A percentile compares a stretch with the other conserved stretches of the same genome.
Evolutionary conservation across 2,113 vertebrate genomes (phyloP).

Genomic region (Nerophis ophidion): DNA sequence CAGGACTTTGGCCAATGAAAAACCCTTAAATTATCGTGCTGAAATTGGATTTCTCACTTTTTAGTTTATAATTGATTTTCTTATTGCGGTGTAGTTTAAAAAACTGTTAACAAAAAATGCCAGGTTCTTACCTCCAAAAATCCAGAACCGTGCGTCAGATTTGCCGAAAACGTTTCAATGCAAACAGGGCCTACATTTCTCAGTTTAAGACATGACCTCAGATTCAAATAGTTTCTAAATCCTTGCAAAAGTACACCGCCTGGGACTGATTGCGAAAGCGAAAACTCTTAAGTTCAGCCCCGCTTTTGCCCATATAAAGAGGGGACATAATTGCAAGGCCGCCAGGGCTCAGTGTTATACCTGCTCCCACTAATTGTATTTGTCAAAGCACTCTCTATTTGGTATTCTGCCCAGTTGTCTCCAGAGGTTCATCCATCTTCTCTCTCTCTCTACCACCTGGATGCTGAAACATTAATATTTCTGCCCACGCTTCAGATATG

Average conservation of each 20-base stretch:
- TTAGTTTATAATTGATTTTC: too few species aligned
- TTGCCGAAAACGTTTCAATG: too few species aligned
- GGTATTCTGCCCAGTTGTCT: neutral
- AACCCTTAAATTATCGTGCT: too few species aligned
- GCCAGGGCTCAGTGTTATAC: neutral
- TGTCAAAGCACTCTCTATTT: neutral
- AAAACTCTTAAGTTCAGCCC: neutral
- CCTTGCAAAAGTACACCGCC: neutral
- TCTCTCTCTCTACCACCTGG: slow-evolving; percentile 1
- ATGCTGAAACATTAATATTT: neutral
- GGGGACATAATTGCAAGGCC: neutral
- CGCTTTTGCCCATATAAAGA: neutral
- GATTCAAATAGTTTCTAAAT: neutral
- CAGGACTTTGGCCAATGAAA: too few species aligned
- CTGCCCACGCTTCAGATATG: neutral
- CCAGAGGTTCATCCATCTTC: neutral
- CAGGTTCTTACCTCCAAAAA: too few species aligned
- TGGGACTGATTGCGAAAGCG: neutral
- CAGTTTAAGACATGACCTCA: neutral
- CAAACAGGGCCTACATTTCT: too few species aligned
- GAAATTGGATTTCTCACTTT: too few species aligned
- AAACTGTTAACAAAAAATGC: too few species aligned
- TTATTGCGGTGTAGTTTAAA: too few species aligned
- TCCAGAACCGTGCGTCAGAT: too few species aligned
- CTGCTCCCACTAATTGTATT: neutral